Evolutionary conservation across 2,888 invertebrate genomes (phyloP).

Genomic region (Timandra comae): DNA sequence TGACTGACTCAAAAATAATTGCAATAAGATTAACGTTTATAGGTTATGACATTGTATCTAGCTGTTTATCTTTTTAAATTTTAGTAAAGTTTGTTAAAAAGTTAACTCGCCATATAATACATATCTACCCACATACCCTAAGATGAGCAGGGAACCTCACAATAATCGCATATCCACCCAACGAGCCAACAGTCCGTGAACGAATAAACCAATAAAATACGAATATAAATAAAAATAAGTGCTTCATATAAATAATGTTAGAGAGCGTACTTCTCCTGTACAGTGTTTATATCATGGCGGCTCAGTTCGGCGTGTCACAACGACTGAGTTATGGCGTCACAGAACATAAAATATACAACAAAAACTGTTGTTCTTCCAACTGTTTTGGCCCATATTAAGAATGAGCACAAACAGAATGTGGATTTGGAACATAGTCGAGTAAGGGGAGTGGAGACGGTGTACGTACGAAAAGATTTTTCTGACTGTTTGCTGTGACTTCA

Average conservation of each 20-base stretch:
- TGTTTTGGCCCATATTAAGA: slow-evolving; percentile 76
- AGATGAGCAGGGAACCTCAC: too few relatives aligned
- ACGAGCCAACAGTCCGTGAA: slow-evolving; percentile 60
- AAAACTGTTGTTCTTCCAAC: slow-evolving; percentile 76
- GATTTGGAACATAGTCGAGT: slow-evolving; percentile 48
- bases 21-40: too few relatives aligned
- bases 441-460: slow-evolving; percentile 37
- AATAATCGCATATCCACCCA: slow-evolving; percentile 52
- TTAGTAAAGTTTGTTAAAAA: too few relatives aligned
- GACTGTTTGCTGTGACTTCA: too few relatives aligned
- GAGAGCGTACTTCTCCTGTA: slow-evolving; percentile 34
- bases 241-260: slow-evolving; percentile 53
- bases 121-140: too few relatives aligned
- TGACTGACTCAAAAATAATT: too few relatives aligned
- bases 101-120: too few relatives aligned
- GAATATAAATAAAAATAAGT: slow-evolving; percentile 68
- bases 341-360: slow-evolving; percentile 74
- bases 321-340: slow-evolving; percentile 69
- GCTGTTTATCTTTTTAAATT: too few relatives aligned
- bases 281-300: slow-evolving; percentile 56
- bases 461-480: too few relatives aligned
- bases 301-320: slow-evolving; percentile 62
- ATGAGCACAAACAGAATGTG: slow-evolving; percentile 74
- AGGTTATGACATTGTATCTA: too few relatives aligned
- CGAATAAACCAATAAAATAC: slow-evolving; percentile 68